These are phyloP conservation scores for Temnothorax rugatulus DNA, from an alignment of 2,888 invertebrate species.

Conservation along the genomic window DNA sequence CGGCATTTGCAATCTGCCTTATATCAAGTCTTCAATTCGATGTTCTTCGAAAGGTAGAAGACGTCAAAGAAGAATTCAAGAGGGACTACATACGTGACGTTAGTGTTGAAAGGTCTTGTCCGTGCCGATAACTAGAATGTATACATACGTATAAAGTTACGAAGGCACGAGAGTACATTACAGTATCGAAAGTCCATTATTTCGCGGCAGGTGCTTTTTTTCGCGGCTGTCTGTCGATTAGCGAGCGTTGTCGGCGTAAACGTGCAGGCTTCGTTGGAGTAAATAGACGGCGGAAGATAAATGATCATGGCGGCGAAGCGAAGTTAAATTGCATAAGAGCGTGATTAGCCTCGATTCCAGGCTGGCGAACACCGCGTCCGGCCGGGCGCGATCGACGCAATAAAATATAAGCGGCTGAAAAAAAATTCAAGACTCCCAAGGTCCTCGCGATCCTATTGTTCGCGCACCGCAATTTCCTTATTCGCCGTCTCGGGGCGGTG, in stretches of 20 bases:
- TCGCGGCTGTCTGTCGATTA: constrained; percentile 52
- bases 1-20: background rate
- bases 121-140: constrained; percentile 11
- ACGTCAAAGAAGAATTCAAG: background rate
- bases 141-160: background rate
- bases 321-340: constrained; percentile 62
- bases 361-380: constrained; percentile 37
- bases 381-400: constrained; percentile 50
- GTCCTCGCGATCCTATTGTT: constrained; percentile 63
- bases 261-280: constrained; percentile 31
- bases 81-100: no score
- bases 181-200: constrained; percentile 48
- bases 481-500: background rate
- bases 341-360: constrained; percentile 72
- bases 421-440: constrained; percentile 53
- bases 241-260: constrained; percentile 39
- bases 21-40: background rate
- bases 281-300: constrained; percentile 53
- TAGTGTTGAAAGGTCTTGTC: constrained; percentile 8
- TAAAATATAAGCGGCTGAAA: constrained; percentile 47
- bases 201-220: constrained; percentile 40
- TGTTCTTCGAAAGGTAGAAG: background rate
- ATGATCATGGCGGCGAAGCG: constrained; percentile 41
- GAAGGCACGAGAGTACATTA: background rate
- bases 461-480: constrained; percentile 29